Percentiles rank a stretch among this genome's conserved stretches.
phyloP scores from a whole-genome alignment of 2,797 vertebrate species.

The Mastacembelus armatus region DNA sequence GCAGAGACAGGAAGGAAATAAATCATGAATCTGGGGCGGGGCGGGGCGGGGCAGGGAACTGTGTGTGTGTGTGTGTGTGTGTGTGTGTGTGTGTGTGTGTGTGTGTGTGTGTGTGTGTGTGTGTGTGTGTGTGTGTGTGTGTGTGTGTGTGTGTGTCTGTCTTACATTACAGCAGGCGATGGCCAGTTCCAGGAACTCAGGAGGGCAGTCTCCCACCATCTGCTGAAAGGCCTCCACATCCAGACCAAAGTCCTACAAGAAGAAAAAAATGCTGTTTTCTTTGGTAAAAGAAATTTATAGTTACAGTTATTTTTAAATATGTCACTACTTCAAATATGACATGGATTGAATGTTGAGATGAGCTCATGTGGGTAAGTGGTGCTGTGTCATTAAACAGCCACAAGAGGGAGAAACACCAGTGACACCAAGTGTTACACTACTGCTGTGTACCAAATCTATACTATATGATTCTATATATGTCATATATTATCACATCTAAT shows the following conservation, averaged over 20 bases:
- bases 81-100: background rate
- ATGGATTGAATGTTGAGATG: background rate
- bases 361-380: fast-evolving
- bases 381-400: conserved; percentile 10
- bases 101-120: background rate
- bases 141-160: background rate
- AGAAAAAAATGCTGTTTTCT: background rate
- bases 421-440: background rate
- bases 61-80: background rate
- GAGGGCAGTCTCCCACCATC: conserved; percentile 91
- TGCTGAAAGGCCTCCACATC: conserved; percentile 88
- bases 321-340: no score
- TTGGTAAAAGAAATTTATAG: no score
- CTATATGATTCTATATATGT: no score
- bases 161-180: conserved; percentile 94
- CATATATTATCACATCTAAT: background rate
- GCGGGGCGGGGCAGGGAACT: no score
- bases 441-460: background rate
- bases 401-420: conserved; percentile 36
- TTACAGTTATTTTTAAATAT: no score
- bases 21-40: background rate
- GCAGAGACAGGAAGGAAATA: background rate
- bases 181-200: conserved; percentile 89
- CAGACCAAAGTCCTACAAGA: conserved; percentile 91
- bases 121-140: background rate